These are phyloP conservation scores for Scolopax mira DNA, from an alignment of 2,113 vertebrate species.

Conservation along the genomic window DNA sequence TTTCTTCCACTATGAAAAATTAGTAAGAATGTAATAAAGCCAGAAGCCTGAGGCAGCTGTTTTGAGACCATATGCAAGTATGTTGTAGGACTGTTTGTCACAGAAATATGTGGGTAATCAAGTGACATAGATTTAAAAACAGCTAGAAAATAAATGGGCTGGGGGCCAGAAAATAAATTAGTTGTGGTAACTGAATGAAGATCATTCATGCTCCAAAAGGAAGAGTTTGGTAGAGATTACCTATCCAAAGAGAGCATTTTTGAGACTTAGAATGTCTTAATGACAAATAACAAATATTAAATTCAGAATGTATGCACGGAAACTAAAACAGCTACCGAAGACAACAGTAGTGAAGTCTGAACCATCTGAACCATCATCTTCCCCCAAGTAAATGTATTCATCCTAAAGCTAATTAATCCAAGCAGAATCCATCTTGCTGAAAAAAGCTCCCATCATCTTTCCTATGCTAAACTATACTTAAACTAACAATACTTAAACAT, in stretches of 20 bases:
- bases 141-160: not conserved
- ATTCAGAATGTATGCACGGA: not conserved
- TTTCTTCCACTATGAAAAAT: not conserved
- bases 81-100: not conserved
- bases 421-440: not conserved
- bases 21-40: not conserved
- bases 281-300: not conserved
- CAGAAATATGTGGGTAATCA: not conserved
- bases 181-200: not conserved
- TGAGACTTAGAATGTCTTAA: not conserved
- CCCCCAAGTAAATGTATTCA: not conserved
- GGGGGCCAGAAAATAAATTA: not conserved
- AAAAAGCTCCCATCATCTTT: not conserved
- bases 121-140: not conserved
- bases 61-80: not conserved
- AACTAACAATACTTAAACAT: not conserved
- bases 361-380: not conserved
- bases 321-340: not conserved
- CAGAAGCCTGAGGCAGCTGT: not conserved
- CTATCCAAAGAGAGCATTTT: not conserved
- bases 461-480: not conserved
- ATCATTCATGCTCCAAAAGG: not conserved
- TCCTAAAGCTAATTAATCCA: not conserved
- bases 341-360: not conserved
- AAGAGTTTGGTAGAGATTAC: not conserved